Percentiles rank a stretch among this genome's conserved stretches.
These are phyloP conservation scores for Sarcophaga rosellei DNA, from an alignment of 2,888 invertebrate genomes.

Conservation along the genomic window DNA sequence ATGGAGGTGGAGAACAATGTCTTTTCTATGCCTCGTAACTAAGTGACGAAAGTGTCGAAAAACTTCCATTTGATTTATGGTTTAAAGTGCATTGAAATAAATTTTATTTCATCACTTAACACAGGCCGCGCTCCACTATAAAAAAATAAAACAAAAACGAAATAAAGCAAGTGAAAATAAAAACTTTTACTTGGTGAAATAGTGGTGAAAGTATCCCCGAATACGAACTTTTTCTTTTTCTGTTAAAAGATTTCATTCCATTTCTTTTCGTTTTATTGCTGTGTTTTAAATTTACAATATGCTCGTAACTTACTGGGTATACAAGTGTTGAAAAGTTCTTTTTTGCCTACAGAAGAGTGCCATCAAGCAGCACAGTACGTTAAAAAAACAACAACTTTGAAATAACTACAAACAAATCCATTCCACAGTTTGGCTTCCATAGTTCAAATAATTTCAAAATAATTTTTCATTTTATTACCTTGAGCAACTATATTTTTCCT, in stretches of 20 bases:
- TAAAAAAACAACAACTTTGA: too few relatives aligned
- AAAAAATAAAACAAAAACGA: neutral
- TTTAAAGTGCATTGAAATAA: slow-evolving; percentile 63
- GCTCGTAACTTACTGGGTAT: too few relatives aligned
- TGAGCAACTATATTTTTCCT: neutral
- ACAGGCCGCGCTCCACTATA: neutral
- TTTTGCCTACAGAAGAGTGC: too few relatives aligned
- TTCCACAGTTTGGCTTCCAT: too few relatives aligned
- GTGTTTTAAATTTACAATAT: slow-evolving; percentile 15
- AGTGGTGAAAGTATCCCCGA: neutral
- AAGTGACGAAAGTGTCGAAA: slow-evolving; percentile 65
- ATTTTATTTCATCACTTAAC: slow-evolving; percentile 56
- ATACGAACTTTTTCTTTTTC: slow-evolving; percentile 1
- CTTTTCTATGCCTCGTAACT: slow-evolving; percentile 34
- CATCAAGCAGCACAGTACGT: too few relatives aligned
- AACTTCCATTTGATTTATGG: slow-evolving; percentile 66
- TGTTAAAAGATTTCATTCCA: too few relatives aligned
- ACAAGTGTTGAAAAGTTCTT: too few relatives aligned
- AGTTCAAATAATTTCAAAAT: too few relatives aligned
- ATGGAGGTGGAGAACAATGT: neutral
- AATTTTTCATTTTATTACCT: too few relatives aligned
- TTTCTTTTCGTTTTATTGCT: too few relatives aligned
- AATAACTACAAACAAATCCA: too few relatives aligned
- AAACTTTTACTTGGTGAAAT: slow-evolving; percentile 50
- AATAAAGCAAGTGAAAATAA: neutral